Evolutionary conservation across 1,140 invertebrate genomes (phyloP).

Genomic region (Propsilocerus akamusi): DNA sequence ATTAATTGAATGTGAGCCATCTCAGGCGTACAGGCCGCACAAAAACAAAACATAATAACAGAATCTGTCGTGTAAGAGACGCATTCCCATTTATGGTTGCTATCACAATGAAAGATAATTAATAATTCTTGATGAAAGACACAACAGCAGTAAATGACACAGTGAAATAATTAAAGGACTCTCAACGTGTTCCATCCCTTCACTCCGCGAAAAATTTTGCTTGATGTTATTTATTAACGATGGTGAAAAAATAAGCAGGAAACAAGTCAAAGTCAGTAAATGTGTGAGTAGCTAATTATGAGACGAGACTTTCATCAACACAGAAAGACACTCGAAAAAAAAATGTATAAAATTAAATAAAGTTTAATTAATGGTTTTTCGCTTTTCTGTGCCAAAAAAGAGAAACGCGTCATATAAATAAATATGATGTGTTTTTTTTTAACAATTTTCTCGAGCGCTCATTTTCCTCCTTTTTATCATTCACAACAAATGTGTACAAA

Average conservation of each 20-base stretch:
- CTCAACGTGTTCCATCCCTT: background rate
- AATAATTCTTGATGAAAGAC: no score
- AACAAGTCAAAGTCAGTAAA: background rate
- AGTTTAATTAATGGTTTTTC: constrained; percentile 2
- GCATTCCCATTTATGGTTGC: no score
- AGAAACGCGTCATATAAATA: background rate
- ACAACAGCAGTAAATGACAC: no score
- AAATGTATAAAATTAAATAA: background rate
- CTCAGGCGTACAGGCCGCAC: no score
- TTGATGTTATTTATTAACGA: no score
- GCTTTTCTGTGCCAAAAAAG: no score
- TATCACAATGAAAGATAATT: no score
- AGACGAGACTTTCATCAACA: background rate
- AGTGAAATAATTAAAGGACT: no score
- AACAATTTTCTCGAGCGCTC: no score
- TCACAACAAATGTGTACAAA: background rate
- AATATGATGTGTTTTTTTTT: background rate
- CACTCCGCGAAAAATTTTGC: background rate
- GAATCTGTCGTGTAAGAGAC: no score
- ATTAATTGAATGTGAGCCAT: background rate
- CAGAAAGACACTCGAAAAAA: background rate
- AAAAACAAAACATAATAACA: no score
- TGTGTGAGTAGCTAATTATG: background rate
- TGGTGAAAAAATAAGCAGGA: no score
- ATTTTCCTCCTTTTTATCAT: background rate